phyloP scores from a whole-genome alignment of 2,888 invertebrate species.

The Andricus quercusramuli region DNA sequence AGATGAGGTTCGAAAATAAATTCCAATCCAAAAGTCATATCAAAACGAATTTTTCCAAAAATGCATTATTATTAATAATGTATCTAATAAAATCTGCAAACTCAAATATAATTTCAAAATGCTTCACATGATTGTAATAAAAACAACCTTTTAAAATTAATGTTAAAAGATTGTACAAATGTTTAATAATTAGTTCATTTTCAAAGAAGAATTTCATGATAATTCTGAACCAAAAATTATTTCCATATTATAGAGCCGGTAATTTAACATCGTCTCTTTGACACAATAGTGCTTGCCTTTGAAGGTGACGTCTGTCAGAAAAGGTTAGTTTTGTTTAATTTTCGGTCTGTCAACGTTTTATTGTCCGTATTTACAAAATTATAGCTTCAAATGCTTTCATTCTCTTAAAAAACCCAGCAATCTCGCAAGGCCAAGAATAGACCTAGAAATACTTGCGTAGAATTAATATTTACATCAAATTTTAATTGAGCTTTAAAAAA shows the following conservation, averaged over 20 bases:
- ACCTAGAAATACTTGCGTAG: not conserved
- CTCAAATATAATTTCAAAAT: not conserved
- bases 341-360: not conserved
- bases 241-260: not conserved
- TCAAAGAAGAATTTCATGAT: too few relatives aligned
- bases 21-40: not conserved
- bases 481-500: not conserved
- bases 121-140: too few relatives aligned
- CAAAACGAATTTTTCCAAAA: not conserved
- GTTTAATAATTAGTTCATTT: too few relatives aligned
- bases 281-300: not conserved
- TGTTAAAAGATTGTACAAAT: too few relatives aligned
- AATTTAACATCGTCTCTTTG: not conserved
- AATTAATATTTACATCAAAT: not conserved
- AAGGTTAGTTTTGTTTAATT: constrained; percentile 11
- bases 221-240: too few relatives aligned
- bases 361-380: not conserved
- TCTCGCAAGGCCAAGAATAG: not conserved
- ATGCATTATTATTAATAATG: not conserved
- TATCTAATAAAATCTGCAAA: not conserved
- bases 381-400: not conserved
- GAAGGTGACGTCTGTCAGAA: constrained; percentile 12
- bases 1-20: not conserved
- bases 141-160: too few relatives aligned
- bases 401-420: not conserved